A percentile compares a stretch with the other conserved stretches of the same genome.
Conservation (phyloP, 2,113 vertebrate species). For the Xerus inauris region DNA sequence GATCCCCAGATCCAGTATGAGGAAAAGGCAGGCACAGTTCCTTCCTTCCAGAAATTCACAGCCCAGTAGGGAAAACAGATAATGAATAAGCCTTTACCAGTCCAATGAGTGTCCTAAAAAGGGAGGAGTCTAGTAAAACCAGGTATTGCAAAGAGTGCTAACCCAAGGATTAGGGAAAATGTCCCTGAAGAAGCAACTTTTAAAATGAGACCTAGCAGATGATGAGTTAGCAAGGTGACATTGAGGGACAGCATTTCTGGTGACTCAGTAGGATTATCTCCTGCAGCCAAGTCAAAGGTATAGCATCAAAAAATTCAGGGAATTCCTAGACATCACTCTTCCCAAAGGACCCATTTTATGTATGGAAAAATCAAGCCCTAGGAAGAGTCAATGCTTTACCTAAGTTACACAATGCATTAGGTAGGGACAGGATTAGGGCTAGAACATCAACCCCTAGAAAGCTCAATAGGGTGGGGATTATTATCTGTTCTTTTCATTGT, state of each 20-base stretch:
- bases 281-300: background rate
- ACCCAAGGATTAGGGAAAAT: background rate
- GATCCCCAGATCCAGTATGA: background rate
- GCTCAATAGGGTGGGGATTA: background rate
- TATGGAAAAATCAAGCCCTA: background rate
- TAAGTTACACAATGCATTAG: background rate
- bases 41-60: background rate
- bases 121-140: background rate
- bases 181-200: background rate
- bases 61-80: background rate
- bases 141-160: background rate
- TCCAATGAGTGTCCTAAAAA: background rate
- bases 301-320: background rate
- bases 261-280: background rate
- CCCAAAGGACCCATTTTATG: slow-evolving; percentile 1
- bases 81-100: background rate
- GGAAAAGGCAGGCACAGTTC: background rate
- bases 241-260: background rate
- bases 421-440: background rate
- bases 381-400: background rate
- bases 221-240: background rate
- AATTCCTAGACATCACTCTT: background rate
- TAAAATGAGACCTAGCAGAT: background rate
- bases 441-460: background rate
- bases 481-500: background rate